A percentile compares a stretch with the other conserved stretches of the same genome.
Evolutionary conservation across 2,113 vertebrate species (phyloP).

Genomic region (Mixornis gularis): DNA sequence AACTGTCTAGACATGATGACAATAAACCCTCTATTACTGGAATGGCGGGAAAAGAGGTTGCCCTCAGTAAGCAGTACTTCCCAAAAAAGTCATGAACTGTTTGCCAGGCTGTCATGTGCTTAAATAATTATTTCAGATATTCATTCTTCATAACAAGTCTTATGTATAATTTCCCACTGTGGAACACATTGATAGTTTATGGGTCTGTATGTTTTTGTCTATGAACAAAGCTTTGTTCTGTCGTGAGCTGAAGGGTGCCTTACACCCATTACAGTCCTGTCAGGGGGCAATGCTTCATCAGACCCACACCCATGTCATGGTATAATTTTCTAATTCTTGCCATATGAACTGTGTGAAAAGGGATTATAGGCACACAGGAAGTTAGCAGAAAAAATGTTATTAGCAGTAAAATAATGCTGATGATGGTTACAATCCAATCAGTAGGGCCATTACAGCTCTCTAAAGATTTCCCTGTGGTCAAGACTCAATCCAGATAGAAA

Average conservation of each 20-base stretch:
- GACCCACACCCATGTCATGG: background rate
- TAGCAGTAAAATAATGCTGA: background rate
- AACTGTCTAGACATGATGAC: constrained; percentile 21
- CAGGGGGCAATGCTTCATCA: background rate
- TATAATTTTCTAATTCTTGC: background rate
- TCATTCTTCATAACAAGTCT: constrained; percentile 34
- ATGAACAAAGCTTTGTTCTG: background rate
- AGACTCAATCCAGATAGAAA: background rate
- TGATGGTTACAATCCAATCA: background rate
- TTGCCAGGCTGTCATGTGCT: constrained; percentile 36
- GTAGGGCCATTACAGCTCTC: background rate
- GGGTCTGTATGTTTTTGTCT: background rate
- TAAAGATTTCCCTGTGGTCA: background rate
- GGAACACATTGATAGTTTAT: background rate
- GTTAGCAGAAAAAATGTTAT: background rate
- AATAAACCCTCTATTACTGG: constrained; percentile 58
- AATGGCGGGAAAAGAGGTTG: constrained; percentile 5
- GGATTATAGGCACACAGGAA: background rate
- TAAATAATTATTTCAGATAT: constrained; percentile 53
- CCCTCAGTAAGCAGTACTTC: constrained; percentile 28
- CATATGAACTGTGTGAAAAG: background rate
- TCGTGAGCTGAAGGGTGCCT: background rate
- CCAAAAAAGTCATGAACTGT: constrained; percentile 16
- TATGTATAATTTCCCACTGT: background rate
- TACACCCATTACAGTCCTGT: background rate